Base-by-base conservation (phyloP, 2,797 vertebrate genomes). In the Tenualosa ilisha region DNA sequence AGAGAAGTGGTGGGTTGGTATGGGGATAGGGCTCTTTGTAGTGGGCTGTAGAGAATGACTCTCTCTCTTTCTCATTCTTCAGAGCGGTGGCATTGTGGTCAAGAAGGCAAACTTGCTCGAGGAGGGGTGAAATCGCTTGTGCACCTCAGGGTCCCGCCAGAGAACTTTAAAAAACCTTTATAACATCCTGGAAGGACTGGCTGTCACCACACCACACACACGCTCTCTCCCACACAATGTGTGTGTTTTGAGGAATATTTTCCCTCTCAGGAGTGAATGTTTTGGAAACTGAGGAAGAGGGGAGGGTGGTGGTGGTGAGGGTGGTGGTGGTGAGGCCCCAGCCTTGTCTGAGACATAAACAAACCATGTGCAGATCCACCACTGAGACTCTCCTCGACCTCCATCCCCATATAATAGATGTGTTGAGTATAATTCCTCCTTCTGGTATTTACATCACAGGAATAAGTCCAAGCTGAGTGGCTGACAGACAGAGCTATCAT, bases 81-180 rank as follows among this genome's bases (percentile, higher is more conserved):
- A 92, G 88, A 91, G 90, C 88, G 91, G 87, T 86, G 85, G 88
- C 82, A 86, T 89, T 93, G 90, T 86, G 88, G 89, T 92, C 89
- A 4, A 7, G 20, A 79, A 90, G 89, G 91, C 89, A 91, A 81
- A 86, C 82, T 86, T 90, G 92, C 86, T 89, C 85, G 87, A 87
- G 88, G 91, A 91, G 87, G 89, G 82, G 90, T 91, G 86, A 88
- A 92, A 91, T 85, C 84, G 86, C 75, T 63, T 86, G 83, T 85
- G 65, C 82, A 83, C 82, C 26, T 61, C 61, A 49, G 56, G 84
- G 51, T 79, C 85, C 72, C 43, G 40, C 72, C 72, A 79, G 40
- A 46, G 72, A 22, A 46, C 37, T 43, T 46, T 7, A 43, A 43
- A 46, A 40, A 79, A 79, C 40, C 37, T 43, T 20, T 15, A 43